A percentile compares a stretch with the other conserved stretches of the same genome.
phyloP scores from a whole-genome alignment of 2,113 vertebrate genomes.

The Brevimyrus niger region DNA sequence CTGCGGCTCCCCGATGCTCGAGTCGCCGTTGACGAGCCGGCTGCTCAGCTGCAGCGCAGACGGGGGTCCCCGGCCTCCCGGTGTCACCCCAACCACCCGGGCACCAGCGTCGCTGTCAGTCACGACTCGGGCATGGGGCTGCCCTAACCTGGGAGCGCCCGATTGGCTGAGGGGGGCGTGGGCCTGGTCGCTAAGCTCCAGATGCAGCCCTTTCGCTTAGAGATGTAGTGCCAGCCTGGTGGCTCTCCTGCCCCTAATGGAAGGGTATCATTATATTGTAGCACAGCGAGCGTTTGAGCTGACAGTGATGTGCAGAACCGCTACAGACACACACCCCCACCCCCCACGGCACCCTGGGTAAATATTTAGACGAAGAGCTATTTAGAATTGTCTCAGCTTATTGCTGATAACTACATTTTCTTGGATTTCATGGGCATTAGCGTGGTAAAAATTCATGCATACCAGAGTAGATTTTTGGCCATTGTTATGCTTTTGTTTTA shows the following conservation, averaged over 20 bases:
- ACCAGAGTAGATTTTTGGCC: too few relatives aligned
- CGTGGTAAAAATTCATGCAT: neutral
- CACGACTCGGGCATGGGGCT: constrained; percentile 11
- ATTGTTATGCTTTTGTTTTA: neutral
- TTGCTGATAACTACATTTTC: neutral
- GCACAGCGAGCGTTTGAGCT: constrained; percentile 52
- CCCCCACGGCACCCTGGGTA: neutral
- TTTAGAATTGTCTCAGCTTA: neutral
- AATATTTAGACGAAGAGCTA: neutral
- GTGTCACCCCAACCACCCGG: constrained; percentile 39
- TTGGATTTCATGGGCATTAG: neutral
- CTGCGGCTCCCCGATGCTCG: constrained; percentile 56
- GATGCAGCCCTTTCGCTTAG: constrained; percentile 28
- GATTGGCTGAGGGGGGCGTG: constrained; percentile 38
- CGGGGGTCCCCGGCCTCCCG: constrained; percentile 25
- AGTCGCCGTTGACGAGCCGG: constrained; percentile 55
- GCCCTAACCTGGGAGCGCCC: neutral
- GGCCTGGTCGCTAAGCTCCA: constrained; percentile 47
- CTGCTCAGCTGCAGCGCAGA: constrained; percentile 62
- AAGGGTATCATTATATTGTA: constrained; percentile 18
- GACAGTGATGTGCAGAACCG: constrained; percentile 52
- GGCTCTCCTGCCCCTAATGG: constrained; percentile 13
- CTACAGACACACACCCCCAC: constrained; percentile 28
- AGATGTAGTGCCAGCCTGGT: constrained; percentile 2
- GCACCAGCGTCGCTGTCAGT: constrained; percentile 61